Evolutionary conservation across 2,888 invertebrate genomes (phyloP).

Genomic region (Synergus laeviventris): DNA sequence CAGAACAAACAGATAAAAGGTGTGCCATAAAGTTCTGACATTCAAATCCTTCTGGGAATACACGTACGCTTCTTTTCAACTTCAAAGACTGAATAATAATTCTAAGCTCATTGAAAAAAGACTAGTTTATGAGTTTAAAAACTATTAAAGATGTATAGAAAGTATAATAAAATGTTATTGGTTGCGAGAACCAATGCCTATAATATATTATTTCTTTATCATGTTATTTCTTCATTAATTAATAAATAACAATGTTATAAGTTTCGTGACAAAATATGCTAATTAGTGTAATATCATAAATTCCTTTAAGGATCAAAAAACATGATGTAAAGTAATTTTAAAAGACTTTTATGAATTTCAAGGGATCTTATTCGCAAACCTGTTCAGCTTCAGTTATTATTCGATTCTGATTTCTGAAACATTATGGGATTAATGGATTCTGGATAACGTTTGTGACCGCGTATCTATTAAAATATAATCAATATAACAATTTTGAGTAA

Average conservation of each 20-base stretch:
- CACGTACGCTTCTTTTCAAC: neutral
- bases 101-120: neutral
- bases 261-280: neutral
- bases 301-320: neutral
- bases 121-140: neutral
- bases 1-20: constrained; percentile 40
- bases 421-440: no score
- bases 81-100: neutral
- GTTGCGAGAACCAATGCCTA: neutral
- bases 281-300: neutral
- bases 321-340: no score
- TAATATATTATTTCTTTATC: constrained; percentile 1
- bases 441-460: no score
- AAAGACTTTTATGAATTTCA: no score
- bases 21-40: constrained; percentile 26
- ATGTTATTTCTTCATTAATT: neutral
- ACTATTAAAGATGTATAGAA: neutral
- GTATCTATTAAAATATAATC: no score
- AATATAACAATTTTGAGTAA: neutral
- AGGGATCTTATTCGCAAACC: no score
- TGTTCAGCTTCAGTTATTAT: no score
- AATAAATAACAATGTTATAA: neutral
- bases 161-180: neutral
- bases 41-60: constrained; percentile 26
- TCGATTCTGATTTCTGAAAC: no score